Conservation (phyloP, 2,113 vertebrate genomes). For the Terrapene triunguis region DNA sequence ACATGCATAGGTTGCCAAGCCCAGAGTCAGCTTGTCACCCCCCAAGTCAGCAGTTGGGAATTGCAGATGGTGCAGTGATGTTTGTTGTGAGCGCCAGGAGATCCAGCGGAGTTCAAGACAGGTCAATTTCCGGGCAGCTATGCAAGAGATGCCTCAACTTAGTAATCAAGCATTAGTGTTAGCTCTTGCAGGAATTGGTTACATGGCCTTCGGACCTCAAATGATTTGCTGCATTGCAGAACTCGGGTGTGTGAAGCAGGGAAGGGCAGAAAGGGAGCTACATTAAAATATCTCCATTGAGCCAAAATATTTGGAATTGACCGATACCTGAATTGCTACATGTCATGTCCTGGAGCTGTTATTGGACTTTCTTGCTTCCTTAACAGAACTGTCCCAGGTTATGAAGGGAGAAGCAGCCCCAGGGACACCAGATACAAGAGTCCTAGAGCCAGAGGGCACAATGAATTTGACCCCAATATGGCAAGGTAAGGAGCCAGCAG, state of each 20-base stretch:
- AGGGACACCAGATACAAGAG: conserved; percentile 39
- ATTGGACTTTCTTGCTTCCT: neutral
- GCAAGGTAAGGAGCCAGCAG: conserved; percentile 37
- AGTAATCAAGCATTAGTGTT: neutral
- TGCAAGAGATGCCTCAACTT: neutral
- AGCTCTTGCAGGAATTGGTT: neutral
- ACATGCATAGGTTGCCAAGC: neutral
- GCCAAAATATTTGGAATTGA: accelerated
- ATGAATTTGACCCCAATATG: neutral
- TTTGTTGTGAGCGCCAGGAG: neutral
- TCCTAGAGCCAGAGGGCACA: neutral
- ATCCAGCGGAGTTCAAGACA: neutral
- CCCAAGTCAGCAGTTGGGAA: neutral
- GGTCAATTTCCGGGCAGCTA: neutral
- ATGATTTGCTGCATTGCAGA: neutral
- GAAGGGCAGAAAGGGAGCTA: neutral
- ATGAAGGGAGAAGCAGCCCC: conserved; percentile 46
- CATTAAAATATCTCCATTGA: accelerated
- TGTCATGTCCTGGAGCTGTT: neutral
- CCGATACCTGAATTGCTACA: accelerated
- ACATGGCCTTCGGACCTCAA: neutral
- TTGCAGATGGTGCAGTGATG: neutral
- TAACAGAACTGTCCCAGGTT: neutral
- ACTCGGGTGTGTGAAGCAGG: neutral
- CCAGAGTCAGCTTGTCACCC: neutral